phyloP scores from a whole-genome alignment of 2,113 vertebrate genomes.

The Lagenorhynchus albirostris region DNA sequence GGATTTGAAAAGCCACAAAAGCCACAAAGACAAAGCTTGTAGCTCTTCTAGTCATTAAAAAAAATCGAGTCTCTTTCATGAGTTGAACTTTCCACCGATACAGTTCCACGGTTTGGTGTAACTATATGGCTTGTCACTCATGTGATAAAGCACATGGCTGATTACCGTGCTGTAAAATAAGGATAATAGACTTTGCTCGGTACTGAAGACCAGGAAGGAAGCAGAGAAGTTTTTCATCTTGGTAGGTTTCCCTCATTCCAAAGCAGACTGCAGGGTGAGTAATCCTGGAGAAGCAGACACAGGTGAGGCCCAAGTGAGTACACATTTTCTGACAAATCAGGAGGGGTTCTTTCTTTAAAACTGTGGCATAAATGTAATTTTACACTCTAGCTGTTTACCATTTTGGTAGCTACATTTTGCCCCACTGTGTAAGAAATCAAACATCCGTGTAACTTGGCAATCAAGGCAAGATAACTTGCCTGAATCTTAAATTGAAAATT shows the following conservation, averaged over 20 bases:
- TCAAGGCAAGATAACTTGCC: not conserved
- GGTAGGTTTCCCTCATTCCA: not conserved
- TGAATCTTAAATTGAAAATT: constrained; percentile 20
- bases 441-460: not conserved
- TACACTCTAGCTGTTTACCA: not conserved
- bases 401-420: not conserved
- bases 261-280: not conserved
- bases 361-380: not conserved
- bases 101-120: not conserved
- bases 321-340: not conserved
- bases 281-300: not conserved
- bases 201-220: not conserved
- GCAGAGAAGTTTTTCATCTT: not conserved
- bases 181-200: constrained; percentile 51
- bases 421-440: constrained; percentile 14
- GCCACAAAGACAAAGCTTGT: not conserved
- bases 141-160: constrained; percentile 1
- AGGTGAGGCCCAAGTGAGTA: not conserved
- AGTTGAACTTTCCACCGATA: constrained; percentile 11
- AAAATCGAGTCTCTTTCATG: not conserved
- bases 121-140: not conserved
- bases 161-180: constrained; percentile 35
- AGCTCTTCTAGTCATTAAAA: not conserved
- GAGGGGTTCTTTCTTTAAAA: not conserved
- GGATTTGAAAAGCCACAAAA: not conserved